These are phyloP conservation scores for Mustelus asterias DNA, from an alignment of 2,113 vertebrate species.

Conservation along the genomic window DNA sequence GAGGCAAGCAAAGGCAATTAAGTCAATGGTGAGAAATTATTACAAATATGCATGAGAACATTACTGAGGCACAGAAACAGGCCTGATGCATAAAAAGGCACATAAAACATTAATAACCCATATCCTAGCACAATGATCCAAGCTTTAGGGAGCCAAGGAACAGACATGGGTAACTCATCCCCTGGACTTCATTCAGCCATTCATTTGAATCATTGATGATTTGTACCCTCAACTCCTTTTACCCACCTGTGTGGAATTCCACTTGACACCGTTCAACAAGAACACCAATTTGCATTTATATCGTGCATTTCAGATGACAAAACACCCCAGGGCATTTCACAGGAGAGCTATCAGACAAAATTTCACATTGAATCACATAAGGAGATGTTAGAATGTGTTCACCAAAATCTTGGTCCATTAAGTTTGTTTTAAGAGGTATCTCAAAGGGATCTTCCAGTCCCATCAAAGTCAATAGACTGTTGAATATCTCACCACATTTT, in stretches of 20 bases:
- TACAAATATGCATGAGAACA: background rate
- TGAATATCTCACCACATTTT: too few relatives aligned
- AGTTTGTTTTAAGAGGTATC: too few relatives aligned
- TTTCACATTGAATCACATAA: too few relatives aligned
- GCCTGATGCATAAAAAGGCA: background rate
- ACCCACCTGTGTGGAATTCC: background rate
- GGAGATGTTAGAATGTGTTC: too few relatives aligned
- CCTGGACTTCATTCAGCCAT: background rate
- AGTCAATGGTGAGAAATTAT: background rate
- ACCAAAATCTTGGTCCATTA: too few relatives aligned
- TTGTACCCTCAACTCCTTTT: background rate
- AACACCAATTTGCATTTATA: too few relatives aligned
- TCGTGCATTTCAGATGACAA: too few relatives aligned
- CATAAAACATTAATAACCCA: background rate
- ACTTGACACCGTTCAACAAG: too few relatives aligned
- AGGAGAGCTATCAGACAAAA: too few relatives aligned
- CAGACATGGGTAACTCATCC: background rate
- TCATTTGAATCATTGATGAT: background rate
- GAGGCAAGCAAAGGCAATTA: background rate
- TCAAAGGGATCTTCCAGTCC: too few relatives aligned
- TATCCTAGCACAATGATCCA: background rate
- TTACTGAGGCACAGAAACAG: background rate
- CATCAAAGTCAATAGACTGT: too few relatives aligned
- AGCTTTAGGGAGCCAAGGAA: background rate
- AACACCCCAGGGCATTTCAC: too few relatives aligned